phyloP scores from a whole-genome alignment of 2,113 vertebrate species.

The Nycticryphes semicollaris region DNA sequence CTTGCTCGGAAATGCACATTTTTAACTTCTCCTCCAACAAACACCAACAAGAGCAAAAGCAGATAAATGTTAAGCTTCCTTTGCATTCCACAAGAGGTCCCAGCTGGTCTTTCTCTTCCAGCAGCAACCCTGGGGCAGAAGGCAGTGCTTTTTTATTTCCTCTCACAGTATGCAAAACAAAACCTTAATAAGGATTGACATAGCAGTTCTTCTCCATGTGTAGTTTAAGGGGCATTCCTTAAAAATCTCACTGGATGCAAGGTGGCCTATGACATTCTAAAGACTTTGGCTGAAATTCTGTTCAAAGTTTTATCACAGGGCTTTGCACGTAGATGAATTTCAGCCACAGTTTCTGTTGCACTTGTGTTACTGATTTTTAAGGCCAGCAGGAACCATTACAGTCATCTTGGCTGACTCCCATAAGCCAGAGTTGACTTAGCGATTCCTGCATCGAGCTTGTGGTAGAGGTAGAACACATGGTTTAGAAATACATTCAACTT shows the following conservation, averaged over 20 bases:
- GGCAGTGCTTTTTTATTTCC: constrained; percentile 35
- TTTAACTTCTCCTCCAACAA: constrained; percentile 1
- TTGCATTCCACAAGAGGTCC: constrained; percentile 64
- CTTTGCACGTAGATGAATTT: background rate
- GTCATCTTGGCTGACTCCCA: background rate
- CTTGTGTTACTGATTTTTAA: background rate
- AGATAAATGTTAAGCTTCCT: constrained; percentile 56
- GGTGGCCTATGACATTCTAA: background rate
- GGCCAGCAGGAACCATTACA: background rate
- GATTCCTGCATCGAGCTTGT: background rate
- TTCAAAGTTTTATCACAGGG: background rate
- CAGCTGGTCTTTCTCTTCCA: constrained; percentile 58
- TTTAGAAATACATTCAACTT: background rate
- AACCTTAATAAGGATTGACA: background rate
- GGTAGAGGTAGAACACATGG: background rate
- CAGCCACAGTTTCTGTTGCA: background rate
- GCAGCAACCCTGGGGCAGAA: constrained; percentile 32
- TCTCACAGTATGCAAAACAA: background rate
- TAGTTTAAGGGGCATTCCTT: background rate
- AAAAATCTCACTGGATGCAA: background rate
- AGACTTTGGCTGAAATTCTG: background rate
- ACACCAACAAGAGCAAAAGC: background rate
- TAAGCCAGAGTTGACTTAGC: background rate
- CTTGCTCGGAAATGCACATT: background rate
- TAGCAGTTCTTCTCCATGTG: background rate